These are phyloP conservation scores for Drosophila mettleri DNA, from an alignment of 2,888 invertebrate species.

Conservation along the genomic window DNA sequence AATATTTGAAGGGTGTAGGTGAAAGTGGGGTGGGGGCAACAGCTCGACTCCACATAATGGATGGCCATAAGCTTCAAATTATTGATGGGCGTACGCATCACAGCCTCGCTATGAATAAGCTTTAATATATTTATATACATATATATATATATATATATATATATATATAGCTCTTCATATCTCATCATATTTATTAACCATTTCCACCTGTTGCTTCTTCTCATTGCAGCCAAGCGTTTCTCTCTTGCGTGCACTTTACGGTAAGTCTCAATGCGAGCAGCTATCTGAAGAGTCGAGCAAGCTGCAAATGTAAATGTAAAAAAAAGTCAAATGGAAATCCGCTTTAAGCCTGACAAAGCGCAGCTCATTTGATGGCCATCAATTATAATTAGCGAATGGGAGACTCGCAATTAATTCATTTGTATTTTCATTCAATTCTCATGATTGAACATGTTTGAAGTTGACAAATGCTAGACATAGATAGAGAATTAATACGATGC, in stretches of 20 bases:
- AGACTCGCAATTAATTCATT: slow-evolving; percentile 2
- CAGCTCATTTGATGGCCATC: slow-evolving; percentile 16
- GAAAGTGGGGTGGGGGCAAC: not conserved
- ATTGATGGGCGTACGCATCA: slow-evolving; percentile 62
- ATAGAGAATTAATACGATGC: not conserved
- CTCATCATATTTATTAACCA: slow-evolving; percentile 41
- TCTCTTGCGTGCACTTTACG: slow-evolving; percentile 55
- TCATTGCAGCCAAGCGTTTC: slow-evolving; percentile 53
- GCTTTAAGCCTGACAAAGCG: slow-evolving; percentile 13
- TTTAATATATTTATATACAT: not conserved
- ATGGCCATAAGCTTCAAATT: slow-evolving; percentile 74
- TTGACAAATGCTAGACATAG: not conserved
- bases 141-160: not conserved
- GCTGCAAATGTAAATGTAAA: not conserved
- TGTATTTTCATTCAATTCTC: not conserved
- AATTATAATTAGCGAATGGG: not conserved
- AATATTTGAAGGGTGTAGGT: slow-evolving; percentile 29
- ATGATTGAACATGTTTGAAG: not conserved
- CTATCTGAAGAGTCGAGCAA: not conserved
- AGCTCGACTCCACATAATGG: slow-evolving; percentile 46
- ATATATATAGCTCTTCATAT: slow-evolving; percentile 1
- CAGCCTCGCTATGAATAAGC: slow-evolving; percentile 34
- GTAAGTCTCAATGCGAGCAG: slow-evolving; percentile 60
- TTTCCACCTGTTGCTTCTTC: slow-evolving; percentile 34
- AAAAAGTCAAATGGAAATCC: not conserved